Evolutionary conservation across 2,888 invertebrate species (phyloP), one percentile per base, ranked within the genome.

Genomic region (Ochropleura leucogaster): DNA sequence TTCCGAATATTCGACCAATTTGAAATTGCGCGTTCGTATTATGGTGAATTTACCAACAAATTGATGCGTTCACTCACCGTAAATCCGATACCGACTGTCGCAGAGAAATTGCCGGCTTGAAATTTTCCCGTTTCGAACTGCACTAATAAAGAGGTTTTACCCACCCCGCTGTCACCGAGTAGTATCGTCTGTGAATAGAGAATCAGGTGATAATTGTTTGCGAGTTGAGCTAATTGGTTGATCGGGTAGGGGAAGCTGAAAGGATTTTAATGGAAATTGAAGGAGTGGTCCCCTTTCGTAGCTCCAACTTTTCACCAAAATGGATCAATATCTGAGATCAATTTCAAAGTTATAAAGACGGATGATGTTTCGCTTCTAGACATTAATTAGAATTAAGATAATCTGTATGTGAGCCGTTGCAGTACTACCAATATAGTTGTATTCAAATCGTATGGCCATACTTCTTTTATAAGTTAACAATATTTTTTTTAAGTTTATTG

Each of bases 101-200:
- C 99, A 0, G 99, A 98, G 94, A 99, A 99, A 88, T 98, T 99
- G 9, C 99, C 98, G 1, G 98, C 97, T 91, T 98, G 98, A 93
- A 99, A 99, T 95, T 98, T 98, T 69, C 98, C 98, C 18, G 99
- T 99, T 94, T 99, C 99, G 93, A 99, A 99, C 96, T 99, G 98
- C 49, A 99, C 99, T 80, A 99, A 96, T 70, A 99, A 97, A 4
- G 99, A 99, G 0, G 99, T 99, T 95, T 99, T 99, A 9, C 99
- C 99, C 20, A 99, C 99, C 9, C 99, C 99, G 83, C 98, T 99
- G 96, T 99, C 99, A 1, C 99, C 99, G 51, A 99, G 97, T n/a
- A 99, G 97, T 88, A 99, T 99, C 78, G 99, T 99, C 98, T 99
- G 97, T 62, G 96, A 95, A 86, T 74, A 89, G 72, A 89, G 82